These are phyloP conservation scores for Meliscaeva auricollis DNA, from an alignment of 2,888 invertebrate species.

Conservation along the genomic window DNA sequence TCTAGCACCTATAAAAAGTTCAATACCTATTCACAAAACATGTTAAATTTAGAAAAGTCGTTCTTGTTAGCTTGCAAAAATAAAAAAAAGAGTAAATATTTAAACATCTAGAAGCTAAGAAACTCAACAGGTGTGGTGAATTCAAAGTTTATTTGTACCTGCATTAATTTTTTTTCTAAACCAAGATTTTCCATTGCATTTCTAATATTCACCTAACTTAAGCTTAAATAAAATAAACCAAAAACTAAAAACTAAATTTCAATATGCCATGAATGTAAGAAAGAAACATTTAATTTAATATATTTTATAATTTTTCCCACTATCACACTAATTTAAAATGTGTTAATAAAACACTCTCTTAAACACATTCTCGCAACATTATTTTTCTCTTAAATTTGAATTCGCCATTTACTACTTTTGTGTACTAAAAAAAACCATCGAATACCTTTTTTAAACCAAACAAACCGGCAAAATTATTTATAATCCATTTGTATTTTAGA, in stretches of 20 bases:
- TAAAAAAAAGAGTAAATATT: too few species aligned
- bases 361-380: slow-evolving; percentile 30
- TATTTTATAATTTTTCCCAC: not conserved
- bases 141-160: not conserved
- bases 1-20: too few species aligned
- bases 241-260: too few species aligned
- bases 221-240: too few species aligned
- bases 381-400: slow-evolving; percentile 48
- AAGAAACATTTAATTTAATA: not conserved
- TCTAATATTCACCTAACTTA: too few species aligned
- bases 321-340: not conserved
- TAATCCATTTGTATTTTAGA: not conserved
- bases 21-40: too few species aligned
- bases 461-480: slow-evolving; percentile 54
- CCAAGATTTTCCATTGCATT: too few species aligned
- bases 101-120: too few species aligned
- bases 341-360: slow-evolving; percentile 31
- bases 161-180: too few species aligned
- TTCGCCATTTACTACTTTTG: slow-evolving; percentile 51
- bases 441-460: slow-evolving; percentile 35
- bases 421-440: slow-evolving; percentile 57
- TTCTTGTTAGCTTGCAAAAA: too few species aligned
- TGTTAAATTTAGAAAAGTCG: too few species aligned
- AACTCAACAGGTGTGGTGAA: slow-evolving; percentile 67
- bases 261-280: too few species aligned